These are phyloP conservation scores for Pitangus sulphuratus DNA, from an alignment of 2,797 vertebrate genomes.

Conservation along the genomic window DNA sequence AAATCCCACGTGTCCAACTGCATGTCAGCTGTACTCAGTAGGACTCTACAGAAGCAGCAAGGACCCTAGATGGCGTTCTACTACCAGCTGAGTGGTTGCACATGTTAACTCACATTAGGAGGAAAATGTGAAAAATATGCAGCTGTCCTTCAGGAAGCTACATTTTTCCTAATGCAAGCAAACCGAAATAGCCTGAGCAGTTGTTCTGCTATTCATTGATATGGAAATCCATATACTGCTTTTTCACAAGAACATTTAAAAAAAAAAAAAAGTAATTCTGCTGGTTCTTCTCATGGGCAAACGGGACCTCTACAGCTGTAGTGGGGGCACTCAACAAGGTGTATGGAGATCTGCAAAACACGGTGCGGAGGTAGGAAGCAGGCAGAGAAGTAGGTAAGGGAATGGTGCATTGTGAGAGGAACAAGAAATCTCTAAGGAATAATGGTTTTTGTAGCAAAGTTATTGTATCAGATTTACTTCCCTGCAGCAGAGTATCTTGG, in stretches of 20 bases:
- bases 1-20: accelerated
- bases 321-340: not conserved
- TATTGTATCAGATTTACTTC: not conserved
- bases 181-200: not conserved
- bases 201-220: not conserved
- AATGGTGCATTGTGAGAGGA: not conserved
- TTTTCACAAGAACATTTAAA: not conserved
- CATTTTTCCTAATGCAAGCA: not conserved
- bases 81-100: not conserved
- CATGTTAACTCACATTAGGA: not conserved
- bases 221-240: not conserved
- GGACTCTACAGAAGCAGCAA: not conserved
- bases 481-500: not conserved
- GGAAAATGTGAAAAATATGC: not conserved
- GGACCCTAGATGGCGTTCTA: not conserved
- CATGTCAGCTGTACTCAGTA: accelerated
- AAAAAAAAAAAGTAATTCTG: not conserved
- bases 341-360: not conserved
- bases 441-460: not conserved
- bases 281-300: not conserved
- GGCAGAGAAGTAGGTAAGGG: not conserved
- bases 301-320: not conserved
- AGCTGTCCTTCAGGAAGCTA: not conserved
- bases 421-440: not conserved
- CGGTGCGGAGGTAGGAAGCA: not conserved